phyloP scores from a whole-genome alignment of 2,888 invertebrate genomes.

The Drosophila lacicola region DNA sequence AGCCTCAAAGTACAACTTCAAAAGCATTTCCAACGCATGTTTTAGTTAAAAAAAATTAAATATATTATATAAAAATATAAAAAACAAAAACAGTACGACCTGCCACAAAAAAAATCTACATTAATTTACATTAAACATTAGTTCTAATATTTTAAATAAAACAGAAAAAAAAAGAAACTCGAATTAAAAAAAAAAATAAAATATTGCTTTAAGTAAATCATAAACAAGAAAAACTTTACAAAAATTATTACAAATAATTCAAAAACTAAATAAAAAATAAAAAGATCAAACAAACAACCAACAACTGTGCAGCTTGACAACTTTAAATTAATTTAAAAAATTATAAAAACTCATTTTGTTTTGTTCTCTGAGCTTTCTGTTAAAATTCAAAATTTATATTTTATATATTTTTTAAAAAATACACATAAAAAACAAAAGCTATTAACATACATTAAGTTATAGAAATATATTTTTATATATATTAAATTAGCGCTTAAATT shows the following conservation, averaged over 20 bases:
- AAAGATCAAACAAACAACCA: slow-evolving; percentile 7
- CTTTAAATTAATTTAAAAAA: slow-evolving; percentile 75
- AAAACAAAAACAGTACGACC: slow-evolving; percentile 65
- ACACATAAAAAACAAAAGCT: slow-evolving; percentile 9
- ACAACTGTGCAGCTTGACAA: slow-evolving; percentile 56
- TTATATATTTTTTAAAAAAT: slow-evolving; percentile 26
- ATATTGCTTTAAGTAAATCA: slow-evolving; percentile 74
- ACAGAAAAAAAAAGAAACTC: slow-evolving; percentile 27
- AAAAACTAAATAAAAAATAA: slow-evolving; percentile 50
- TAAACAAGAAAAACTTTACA: slow-evolving; percentile 47
- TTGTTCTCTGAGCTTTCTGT: slow-evolving; percentile 60
- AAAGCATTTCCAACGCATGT: slow-evolving; percentile 19
- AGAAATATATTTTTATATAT: slow-evolving; percentile 37
- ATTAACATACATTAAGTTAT: slow-evolving; percentile 40
- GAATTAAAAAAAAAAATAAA: slow-evolving; percentile 26
- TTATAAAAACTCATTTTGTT: slow-evolving; percentile 38
- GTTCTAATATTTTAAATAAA: slow-evolving; percentile 64
- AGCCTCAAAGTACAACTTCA: neutral
- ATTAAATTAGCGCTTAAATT: slow-evolving; percentile 42
- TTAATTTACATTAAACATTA: slow-evolving; percentile 52
- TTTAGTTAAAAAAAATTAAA: slow-evolving; percentile 41
- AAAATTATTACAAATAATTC: slow-evolving; percentile 78
- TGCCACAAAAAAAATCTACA: slow-evolving; percentile 65
- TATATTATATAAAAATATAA: slow-evolving; percentile 18
- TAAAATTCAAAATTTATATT: slow-evolving; percentile 62